A percentile compares a stretch with the other conserved stretches of the same genome.
Conservation (phyloP, 2,113 vertebrate species). For the Nibea coibor region DNA sequence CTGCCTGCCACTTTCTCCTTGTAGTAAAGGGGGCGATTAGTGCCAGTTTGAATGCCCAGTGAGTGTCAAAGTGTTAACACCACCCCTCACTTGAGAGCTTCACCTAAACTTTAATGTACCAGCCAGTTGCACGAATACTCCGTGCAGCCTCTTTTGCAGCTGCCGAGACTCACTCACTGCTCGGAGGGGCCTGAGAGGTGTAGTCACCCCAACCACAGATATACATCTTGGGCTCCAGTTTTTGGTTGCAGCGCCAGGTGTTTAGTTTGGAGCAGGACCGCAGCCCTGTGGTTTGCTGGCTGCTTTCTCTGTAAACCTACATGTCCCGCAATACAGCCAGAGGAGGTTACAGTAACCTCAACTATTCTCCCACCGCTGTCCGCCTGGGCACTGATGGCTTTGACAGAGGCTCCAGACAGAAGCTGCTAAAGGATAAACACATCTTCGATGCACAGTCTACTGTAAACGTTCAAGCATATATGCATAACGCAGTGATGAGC, state of each 20-base stretch:
- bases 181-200: constrained; percentile 39
- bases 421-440: not conserved
- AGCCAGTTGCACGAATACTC: not conserved
- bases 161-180: constrained; percentile 33
- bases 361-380: constrained; percentile 35
- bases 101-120: not conserved
- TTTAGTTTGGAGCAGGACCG: constrained; percentile 64
- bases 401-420: constrained; percentile 12
- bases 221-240: constrained; percentile 32
- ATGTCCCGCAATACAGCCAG: constrained; percentile 41
- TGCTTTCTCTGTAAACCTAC: constrained; percentile 60
- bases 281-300: constrained; percentile 58
- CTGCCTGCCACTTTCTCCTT: not conserved
- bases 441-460: not conserved
- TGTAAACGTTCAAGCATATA: not conserved
- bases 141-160: constrained; percentile 46
- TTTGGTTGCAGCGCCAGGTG: constrained; percentile 65
- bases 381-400: constrained; percentile 19
- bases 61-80: constrained; percentile 27
- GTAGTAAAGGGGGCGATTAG: not conserved
- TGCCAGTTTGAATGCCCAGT: constrained; percentile 12
- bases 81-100: constrained; percentile 9
- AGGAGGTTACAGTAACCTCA: constrained; percentile 38
- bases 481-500: not conserved
- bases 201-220: constrained; percentile 53